A percentile compares a stretch with the other conserved stretches of the same genome.
Conservation (phyloP, 1,140 invertebrate species). For the Drosophila tsacasi region DNA sequence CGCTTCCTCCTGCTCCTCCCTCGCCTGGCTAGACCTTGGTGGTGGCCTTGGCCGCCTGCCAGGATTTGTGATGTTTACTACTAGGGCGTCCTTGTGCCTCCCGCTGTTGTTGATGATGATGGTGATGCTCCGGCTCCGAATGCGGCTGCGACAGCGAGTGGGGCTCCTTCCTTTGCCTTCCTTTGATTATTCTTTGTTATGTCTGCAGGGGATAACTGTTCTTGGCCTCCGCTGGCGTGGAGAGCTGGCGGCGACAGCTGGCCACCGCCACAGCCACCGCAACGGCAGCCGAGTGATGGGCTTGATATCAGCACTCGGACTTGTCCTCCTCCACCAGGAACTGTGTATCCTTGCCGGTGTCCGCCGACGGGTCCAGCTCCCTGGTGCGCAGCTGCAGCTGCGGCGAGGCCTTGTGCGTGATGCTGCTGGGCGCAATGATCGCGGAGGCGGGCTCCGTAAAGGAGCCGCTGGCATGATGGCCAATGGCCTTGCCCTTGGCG, state of each 20-base stretch:
- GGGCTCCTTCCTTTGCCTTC: slow-evolving; percentile 20
- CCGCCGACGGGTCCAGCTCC: slow-evolving; percentile 93
- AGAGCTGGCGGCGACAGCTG: slow-evolving; percentile 52
- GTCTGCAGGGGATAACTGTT: slow-evolving; percentile 69
- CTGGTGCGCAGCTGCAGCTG: slow-evolving; percentile 90
- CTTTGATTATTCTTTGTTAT: slow-evolving; percentile 63
- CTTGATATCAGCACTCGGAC: slow-evolving; percentile 85
- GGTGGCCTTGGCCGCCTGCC: slow-evolving; percentile 66
- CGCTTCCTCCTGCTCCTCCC: background rate
- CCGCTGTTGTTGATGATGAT: slow-evolving; percentile 25
- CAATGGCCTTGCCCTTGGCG: slow-evolving; percentile 86
- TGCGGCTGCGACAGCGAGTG: slow-evolving; percentile 4
- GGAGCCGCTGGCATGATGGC: slow-evolving; percentile 67
- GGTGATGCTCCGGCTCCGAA: slow-evolving; percentile 22
- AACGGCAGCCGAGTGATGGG: slow-evolving; percentile 56
- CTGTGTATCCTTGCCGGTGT: slow-evolving; percentile 96
- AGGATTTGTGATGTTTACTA: slow-evolving; percentile 74
- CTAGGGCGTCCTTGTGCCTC: slow-evolving; percentile 49
- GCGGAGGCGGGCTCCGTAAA: slow-evolving; percentile 88
- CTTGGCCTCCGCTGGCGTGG: slow-evolving; percentile 32
- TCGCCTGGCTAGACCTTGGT: slow-evolving; percentile 57
- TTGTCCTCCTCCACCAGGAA: slow-evolving; percentile 94
- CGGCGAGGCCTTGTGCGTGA: slow-evolving; percentile 91
- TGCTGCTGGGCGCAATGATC: slow-evolving; percentile 92
- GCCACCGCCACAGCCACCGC: slow-evolving; percentile 33